Base-by-base conservation (phyloP, 2,888 invertebrate genomes). In the Galerucella calmariensis region DNA sequence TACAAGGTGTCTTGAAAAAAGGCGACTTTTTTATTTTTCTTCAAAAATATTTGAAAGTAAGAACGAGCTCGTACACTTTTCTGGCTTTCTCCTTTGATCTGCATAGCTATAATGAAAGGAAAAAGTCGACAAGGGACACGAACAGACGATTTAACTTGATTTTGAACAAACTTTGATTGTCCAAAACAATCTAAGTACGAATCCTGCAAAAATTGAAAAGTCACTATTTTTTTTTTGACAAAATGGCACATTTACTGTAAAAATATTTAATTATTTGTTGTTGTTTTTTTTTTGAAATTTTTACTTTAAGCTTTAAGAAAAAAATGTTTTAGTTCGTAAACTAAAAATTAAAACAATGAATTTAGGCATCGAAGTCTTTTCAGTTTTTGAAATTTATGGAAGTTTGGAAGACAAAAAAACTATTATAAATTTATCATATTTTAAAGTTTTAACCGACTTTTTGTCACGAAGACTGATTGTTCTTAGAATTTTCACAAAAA, bases 391-490 rank as follows among this genome's bases (percentile, higher is more conserved):
- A 63, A 56, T 8, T 27, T 8, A 2, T 41, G 35, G 35, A 41
- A 41, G 35, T 41, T 41, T 41, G 35, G 35, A 41, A 41, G 35
- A 41, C 35, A 41, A 41, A 41, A 41, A 41, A 5, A 20, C 20
- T 9, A 41, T 69, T 51, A 66, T 75, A 77, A 74, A 75, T 58
- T 72, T 27, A 24, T 65, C 48, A 44, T 70, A 14, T 66, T 67
- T 75, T 41, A 48, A 72, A 48, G 59, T 77, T 75, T 77, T 75
- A 68, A 71, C 14, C 66, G 76, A 80, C 79, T 82, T 82, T 80
- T 75, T 79, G 80, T 81, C 82, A 48, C 80, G 78, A 83, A 83
- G 83, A 83, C 83, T 83, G 83, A 83, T 80, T 80, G 69, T 82
- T 78, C 76, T 80, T 80, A 79, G 79, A 81, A 79, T 77, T 79